Conservation (phyloP, 2,113 vertebrate species). For the Furnarius figulus region DNA sequence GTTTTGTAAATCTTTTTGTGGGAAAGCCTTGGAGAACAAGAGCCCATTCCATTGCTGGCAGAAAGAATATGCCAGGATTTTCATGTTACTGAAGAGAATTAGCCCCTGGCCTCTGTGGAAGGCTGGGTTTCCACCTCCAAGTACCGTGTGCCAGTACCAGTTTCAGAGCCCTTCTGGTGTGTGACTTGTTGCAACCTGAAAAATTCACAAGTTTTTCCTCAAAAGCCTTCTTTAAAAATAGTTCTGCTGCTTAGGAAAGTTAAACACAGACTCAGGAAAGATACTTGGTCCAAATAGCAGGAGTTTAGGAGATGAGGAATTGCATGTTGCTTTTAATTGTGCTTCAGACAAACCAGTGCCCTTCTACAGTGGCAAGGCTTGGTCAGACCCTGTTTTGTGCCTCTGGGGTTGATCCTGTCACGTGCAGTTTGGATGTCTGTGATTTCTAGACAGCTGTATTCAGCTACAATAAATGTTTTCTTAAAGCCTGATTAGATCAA, state of each 20-base stretch:
- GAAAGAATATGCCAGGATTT: not conserved
- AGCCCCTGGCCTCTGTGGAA: not conserved
- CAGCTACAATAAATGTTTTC: constrained; percentile 11
- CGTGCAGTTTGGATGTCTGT: not conserved
- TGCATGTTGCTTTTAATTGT: not conserved
- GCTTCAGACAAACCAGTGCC: not conserved
- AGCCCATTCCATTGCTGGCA: not conserved
- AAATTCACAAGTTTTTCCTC: constrained; percentile 32
- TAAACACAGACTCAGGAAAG: not conserved
- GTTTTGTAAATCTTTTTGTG: not conserved
- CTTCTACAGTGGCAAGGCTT: not conserved
- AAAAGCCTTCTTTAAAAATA: constrained; percentile 27
- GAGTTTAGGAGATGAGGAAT: not conserved
- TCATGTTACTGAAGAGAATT: not conserved
- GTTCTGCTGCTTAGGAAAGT: constrained; percentile 9
- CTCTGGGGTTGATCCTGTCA: not conserved
- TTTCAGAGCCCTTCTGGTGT: constrained; percentile 25
- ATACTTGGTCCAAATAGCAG: not conserved
- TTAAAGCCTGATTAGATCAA: constrained; percentile 18
- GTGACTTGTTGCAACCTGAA: constrained; percentile 54
- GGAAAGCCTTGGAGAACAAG: not conserved
- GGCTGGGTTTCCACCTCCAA: not conserved
- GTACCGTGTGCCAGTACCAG: constrained; percentile 9
- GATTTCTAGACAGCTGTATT: constrained; percentile 9
- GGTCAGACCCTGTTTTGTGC: not conserved